These are phyloP conservation scores for Caenorhabditis tropicalis DNA, from an alignment of 1,140 invertebrate genomes.

Conservation along the genomic window DNA sequence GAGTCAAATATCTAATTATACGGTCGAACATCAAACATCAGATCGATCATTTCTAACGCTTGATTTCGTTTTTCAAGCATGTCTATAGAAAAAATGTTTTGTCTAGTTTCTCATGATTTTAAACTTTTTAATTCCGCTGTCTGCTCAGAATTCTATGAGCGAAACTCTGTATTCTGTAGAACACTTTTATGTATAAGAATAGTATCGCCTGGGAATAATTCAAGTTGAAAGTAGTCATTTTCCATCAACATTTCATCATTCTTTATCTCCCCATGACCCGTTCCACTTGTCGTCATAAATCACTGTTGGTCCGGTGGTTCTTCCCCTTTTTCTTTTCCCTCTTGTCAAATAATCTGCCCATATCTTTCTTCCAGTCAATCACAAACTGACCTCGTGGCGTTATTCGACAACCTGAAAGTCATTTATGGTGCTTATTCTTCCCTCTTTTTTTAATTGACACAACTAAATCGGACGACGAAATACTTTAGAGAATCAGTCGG, in stretches of 20 bases:
- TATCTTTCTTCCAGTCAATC: background rate
- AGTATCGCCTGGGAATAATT: too few species aligned
- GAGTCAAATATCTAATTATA: too few species aligned
- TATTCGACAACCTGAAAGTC: slow-evolving; percentile 5
- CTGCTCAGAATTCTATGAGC: too few species aligned
- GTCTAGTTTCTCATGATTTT: too few species aligned
- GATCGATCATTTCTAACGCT: too few species aligned
- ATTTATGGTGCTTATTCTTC: background rate
- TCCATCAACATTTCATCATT: background rate
- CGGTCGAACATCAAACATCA: too few species aligned
- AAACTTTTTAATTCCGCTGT: too few species aligned
- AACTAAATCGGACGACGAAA: background rate
- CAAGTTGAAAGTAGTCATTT: background rate
- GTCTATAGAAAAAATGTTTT: too few species aligned
- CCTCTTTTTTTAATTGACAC: background rate
- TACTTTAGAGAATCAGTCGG: background rate
- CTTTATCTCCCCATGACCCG: background rate
- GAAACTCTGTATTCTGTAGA: too few species aligned
- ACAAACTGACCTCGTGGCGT: background rate
- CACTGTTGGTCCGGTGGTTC: background rate
- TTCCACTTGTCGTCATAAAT: background rate
- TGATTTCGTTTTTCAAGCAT: too few species aligned
- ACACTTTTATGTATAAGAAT: too few species aligned
- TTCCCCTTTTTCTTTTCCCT: background rate
- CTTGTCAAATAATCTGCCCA: background rate